These are phyloP conservation scores for Sebastes schlegelii DNA, from an alignment of 2,113 vertebrate genomes.

Conservation along the genomic window DNA sequence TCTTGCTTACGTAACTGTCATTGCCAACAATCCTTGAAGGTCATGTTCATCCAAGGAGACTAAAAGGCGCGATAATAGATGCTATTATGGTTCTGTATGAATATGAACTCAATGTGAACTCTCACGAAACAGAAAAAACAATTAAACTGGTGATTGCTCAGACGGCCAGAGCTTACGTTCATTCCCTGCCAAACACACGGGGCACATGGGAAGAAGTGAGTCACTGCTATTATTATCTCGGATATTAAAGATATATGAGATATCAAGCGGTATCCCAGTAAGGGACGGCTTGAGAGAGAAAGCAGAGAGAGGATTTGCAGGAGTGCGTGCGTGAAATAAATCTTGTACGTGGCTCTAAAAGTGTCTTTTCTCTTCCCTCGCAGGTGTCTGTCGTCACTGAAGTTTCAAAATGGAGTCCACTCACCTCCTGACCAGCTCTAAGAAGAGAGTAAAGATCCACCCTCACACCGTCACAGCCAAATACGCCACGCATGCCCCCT, in stretches of 20 bases:
- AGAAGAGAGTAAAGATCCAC: conserved; percentile 96
- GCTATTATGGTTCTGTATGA: conserved; percentile 10
- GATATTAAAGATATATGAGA: conserved; percentile 74
- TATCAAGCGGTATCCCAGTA: conserved; percentile 39
- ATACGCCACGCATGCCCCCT: conserved; percentile 85
- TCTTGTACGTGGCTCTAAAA: conserved; percentile 28
- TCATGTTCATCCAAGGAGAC: conserved; percentile 17
- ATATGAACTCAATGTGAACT: conserved; percentile 18
- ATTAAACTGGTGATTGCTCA: conserved; percentile 22
- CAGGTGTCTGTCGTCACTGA: conserved; percentile 65
- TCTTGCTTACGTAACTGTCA: conserved; percentile 50
- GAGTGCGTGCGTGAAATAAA: not conserved
- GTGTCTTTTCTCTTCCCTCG: conserved; percentile 25
- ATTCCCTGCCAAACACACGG: conserved; percentile 19
- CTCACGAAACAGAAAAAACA: conserved; percentile 9
- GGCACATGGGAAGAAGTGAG: conserved; percentile 49
- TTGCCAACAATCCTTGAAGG: conserved; percentile 37
- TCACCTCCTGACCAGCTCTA: conserved; percentile 85
- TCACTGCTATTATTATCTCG: conserved; percentile 68
- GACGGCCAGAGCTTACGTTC: conserved; percentile 27
- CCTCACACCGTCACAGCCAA: conserved; percentile 95
- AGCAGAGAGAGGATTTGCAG: conserved; percentile 1
- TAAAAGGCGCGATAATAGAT: not conserved
- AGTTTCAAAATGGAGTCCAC: conserved; percentile 87
- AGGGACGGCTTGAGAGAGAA: not conserved